Percentiles rank a stretch among this genome's conserved stretches.
Evolutionary conservation across 2,888 invertebrate genomes (phyloP).

Genomic region (Drosophila mayaguana): DNA sequence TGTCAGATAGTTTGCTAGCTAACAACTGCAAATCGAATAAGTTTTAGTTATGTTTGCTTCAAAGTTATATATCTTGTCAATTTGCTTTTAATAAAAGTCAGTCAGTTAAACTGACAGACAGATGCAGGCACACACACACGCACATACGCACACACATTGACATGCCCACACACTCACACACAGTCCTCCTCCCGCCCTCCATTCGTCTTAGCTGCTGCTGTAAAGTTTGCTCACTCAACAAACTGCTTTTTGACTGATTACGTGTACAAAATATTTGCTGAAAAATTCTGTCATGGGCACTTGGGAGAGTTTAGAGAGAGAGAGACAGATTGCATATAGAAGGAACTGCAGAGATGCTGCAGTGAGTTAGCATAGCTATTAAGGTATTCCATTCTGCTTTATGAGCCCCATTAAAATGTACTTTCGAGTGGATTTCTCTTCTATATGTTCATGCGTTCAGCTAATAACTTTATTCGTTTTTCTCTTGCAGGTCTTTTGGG

Average conservation of each 20-base stretch:
- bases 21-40: background rate
- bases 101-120: background rate
- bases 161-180: background rate
- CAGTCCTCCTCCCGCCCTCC: background rate
- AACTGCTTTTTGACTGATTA: constrained; percentile 32
- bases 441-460: background rate
- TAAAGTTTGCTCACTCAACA: constrained; percentile 7
- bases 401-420: constrained; percentile 24
- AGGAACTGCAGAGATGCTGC: background rate
- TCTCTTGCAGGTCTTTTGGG: constrained; percentile 36
- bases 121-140: background rate
- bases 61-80: background rate
- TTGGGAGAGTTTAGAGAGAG: constrained; percentile 1
- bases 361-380: background rate
- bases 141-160: background rate
- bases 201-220: background rate
- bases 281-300: constrained; percentile 1
- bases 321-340: background rate
- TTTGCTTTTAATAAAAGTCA: constrained; percentile 10
- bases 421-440: constrained; percentile 20
- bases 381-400: constrained; percentile 2
- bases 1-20: fast-evolving
- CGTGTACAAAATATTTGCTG: background rate
- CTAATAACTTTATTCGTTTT: constrained; percentile 42
- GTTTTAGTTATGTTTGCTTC: background rate